Base-by-base conservation (phyloP, 1,140 invertebrate species). In the Drosophila repletoides region DNA sequence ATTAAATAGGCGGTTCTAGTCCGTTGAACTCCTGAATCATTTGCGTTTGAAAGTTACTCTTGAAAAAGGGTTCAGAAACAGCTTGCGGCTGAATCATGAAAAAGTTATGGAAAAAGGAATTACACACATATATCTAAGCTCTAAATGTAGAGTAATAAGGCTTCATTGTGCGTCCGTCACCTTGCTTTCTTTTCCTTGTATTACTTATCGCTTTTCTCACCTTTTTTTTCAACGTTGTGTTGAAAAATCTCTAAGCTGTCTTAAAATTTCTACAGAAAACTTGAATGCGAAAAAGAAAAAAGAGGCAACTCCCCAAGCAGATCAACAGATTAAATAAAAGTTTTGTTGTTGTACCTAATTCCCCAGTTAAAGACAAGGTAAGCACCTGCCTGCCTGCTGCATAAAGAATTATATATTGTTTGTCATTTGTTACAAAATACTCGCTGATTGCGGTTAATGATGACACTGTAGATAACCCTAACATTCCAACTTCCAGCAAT, bases 371-470 rank as follows among this genome's bases (percentile, higher is more conserved):
- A 38, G 64, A 28, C 36, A 7, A 22, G 3, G 21, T 38, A 19
- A 53, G 2, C 33, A 46, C 26, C 61, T 56, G 56, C 24, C 48
- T n/a, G n/a, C n/a, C n/a, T n/a, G n/a, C n/a, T n/a, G 24, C 41
- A 84, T 56, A 84, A 71, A 67, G 65, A 72, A 84, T 83, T 58
- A 53, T 64, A 40, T 63, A 84, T 79, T 76, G 69, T 66, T 60
- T 83, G 77, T 73, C 69, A 74, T 80, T 81, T 83, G 69, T 46
- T 60, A 53, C 56, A 56, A 70, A 83, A 83, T 61, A 61, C 36
- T 53, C 58, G 74, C 65, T 84, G 79, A 84, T 83, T 84, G 80
- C 61, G 74, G 80, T 84, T 83, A 84, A 83, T 79, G 79, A 84
- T 84, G 79, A 79, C 79, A 71, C 61, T 59, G 28, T 22, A 77